Base-by-base conservation (phyloP, 1,140 invertebrate species). In the Augochlora pura region DNA sequence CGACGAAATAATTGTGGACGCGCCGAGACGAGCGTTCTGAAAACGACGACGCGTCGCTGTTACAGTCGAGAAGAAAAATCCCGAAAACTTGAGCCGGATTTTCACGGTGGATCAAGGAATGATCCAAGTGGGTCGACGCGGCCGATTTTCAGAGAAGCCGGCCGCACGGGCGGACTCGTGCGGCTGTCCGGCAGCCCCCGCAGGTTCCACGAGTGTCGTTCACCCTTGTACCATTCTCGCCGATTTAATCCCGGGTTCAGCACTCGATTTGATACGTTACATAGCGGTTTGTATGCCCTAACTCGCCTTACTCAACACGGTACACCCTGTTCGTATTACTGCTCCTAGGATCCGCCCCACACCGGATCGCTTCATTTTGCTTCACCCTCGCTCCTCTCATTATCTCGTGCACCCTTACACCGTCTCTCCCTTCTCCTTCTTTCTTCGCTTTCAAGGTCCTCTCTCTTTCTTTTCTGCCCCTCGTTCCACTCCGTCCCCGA, bases 241-340 rank as follows among this genome's bases (percentile, higher is more conserved):
- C 85, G 84, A 87, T 87, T 87, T 93, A 93, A 93, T 93, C 92
- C 91, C 78, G 87, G 91, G 92, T 93, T 92, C 92, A 91, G 91
- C 91, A 92, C 92, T 93, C 92, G 93, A 93, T 93, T 93, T 93
- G 88, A 89, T 89, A 89, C 89, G 90, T 93, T 93, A 92, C 90
- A 90, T 91, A 88, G 91, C 88, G 91, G 89, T 92, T 91, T 89
- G 85, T 87, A 87, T 84, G 85, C 84, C 81, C 82, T 80, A 74
- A 77, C 85, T 83, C 77, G 84, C 81, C 81, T 87, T 87, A 87
- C 80, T 80, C 80, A 69, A 84, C 80, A 83, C 74, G 76, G 70
- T 73, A 71, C 71, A 78, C 87, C 83, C 85, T 85, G 80, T 81
- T 80, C 86, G 88, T 87, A 86, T 88, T 87, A 85, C 88, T 83